Base-by-base conservation (phyloP, 1,140 invertebrate species). In the Arctopsyche grandis region DNA sequence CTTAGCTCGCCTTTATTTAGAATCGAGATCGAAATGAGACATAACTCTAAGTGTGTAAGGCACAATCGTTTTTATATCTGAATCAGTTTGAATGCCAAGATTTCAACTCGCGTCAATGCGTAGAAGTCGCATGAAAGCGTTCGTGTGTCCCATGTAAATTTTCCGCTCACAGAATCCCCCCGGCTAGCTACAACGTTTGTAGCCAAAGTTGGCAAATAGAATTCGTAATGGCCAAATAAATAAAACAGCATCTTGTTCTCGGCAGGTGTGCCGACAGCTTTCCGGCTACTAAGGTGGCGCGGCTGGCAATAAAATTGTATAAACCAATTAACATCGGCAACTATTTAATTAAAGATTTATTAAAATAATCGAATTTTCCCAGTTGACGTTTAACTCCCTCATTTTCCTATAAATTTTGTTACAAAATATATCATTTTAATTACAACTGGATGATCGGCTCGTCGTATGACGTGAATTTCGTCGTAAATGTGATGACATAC, bases 201-300 rank as follows among this genome's bases (percentile, higher is more conserved):
- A 66, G 19, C 10, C 24, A 12, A n/a, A 66, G 21, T 19, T 12
- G 24, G 60, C 60, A 66, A 66, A 66, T 66, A 66, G 60, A 66
- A 66, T 66, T 66, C 60, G 12, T 66, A 66, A 66, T 66, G 19
- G 60, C 1, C 60, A 21, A 66, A 66, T 66, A 66, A 66, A 66
- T 66, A 66, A 66, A 66, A 66, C 60, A 66, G 24, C 21, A 26
- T 66, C 9, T 26, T 26, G 60, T 22, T 10, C 60, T 14, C 48
- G 16, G 21, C 60, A 66, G 60, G 24, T 66, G 60, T 12, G 14
- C 10, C 60, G 19, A 38, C 29, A 38, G 29, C 29, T 38, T 38
- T 38, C 29, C 7, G 29, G 29, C 29, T 38, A 38, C 29, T 38
- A 38, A 3, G 21, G 14, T 26, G 16, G 48, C 48, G 48, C 48